Percentiles rank a stretch among this genome's conserved stretches.
phyloP scores from a whole-genome alignment of 2,888 invertebrate species.

The Biston stratarius region DNA sequence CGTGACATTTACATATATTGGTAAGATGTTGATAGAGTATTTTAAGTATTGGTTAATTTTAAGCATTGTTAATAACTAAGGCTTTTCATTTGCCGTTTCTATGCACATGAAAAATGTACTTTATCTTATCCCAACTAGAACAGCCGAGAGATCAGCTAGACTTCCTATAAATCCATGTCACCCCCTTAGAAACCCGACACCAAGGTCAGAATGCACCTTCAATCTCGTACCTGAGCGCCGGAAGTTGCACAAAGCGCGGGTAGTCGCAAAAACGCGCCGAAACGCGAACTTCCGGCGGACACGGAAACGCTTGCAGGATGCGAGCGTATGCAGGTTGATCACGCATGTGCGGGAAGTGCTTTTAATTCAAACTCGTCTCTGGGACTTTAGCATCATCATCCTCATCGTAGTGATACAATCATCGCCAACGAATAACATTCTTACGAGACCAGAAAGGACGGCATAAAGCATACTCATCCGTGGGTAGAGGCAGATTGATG shows the following conservation, averaged over 20 bases:
- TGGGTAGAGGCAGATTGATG: no score
- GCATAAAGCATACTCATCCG: no score
- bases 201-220: conserved; percentile 83
- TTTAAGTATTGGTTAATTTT: no score
- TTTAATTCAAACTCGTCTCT: conserved; percentile 22
- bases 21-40: no score
- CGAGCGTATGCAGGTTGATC: conserved; percentile 44
- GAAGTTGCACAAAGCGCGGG: conserved; percentile 65
- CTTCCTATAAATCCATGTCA: conserved; percentile 34
- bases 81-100: no score
- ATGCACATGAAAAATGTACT: no score
- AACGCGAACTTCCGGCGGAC: conserved; percentile 78
- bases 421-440: no score
- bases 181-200: conserved; percentile 65
- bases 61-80: no score
- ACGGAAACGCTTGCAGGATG: conserved; percentile 60
- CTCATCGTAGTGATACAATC: no score
- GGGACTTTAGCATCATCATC: not conserved
- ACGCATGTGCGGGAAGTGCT: conserved; percentile 41
- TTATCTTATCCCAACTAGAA: not conserved
- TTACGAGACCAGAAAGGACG: no score
- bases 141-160: not conserved
- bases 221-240: conserved; percentile 68
- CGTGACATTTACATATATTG: no score
- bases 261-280: conserved; percentile 74